Conservation (phyloP, 2,113 vertebrate species). For the Piprites chloris region DNA sequence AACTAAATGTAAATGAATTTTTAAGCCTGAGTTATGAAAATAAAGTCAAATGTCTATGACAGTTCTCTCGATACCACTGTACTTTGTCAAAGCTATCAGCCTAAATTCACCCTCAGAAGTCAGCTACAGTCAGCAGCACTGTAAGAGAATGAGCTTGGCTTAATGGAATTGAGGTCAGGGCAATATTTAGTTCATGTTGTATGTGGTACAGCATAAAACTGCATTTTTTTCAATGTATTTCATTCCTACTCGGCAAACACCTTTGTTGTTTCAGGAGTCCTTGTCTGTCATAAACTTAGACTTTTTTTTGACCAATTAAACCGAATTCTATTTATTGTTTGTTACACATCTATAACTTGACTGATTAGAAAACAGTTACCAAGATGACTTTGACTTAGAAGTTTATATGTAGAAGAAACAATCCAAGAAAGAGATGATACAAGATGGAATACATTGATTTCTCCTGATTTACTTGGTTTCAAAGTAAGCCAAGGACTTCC, state of each 20-base stretch:
- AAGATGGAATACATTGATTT: not conserved
- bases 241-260: not conserved
- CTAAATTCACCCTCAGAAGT: not conserved
- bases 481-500: not conserved
- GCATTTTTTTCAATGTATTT: not conserved
- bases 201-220: not conserved
- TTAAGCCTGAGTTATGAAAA: not conserved
- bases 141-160: not conserved
- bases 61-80: not conserved
- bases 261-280: not conserved
- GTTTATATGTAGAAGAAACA: not conserved
- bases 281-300: not conserved
- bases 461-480: not conserved
- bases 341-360: accelerated
- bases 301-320: not conserved
- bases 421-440: not conserved
- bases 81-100: not conserved
- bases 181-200: not conserved
- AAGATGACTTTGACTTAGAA: not conserved
- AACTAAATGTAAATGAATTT: not conserved
- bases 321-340: not conserved
- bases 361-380: not conserved
- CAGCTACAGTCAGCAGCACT: not conserved
- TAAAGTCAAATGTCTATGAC: not conserved
- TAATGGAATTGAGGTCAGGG: not conserved